Base-by-base conservation (phyloP, 2,888 invertebrate genomes). In the Opisthograptis luteolata region DNA sequence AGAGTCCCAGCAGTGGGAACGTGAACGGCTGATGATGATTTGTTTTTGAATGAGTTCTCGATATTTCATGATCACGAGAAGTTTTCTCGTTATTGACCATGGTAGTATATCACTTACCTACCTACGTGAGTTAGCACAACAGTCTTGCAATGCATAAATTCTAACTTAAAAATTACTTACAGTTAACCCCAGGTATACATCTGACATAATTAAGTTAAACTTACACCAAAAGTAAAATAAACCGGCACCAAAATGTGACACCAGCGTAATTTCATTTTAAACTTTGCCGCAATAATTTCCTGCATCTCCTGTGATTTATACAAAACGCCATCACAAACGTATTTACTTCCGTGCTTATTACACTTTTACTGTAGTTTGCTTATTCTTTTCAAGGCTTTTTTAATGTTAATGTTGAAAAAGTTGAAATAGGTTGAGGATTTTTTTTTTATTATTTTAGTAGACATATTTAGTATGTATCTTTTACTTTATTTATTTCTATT, bases 181-280 rank as follows among this genome's bases (percentile, higher is more conserved):
- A 42, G 34, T 41, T 43, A 32, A 13, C 14, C 27, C 35, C 36
- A 48, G 30, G 40, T 49, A 41, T 40, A 36, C 41, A 40, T 34
- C 15, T 17, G 39, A 42, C 45, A 37, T 59, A 53, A 62, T 51
- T 55, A 46, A 43, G 40, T 52, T 28, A 50, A 51, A 52, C 42
- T 55, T 39, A 25, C 37, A 66, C 68, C 68, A 65, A 68, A 74
- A 71, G 51, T 56, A 60, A 66, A 60, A 69, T 58, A 60, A 71
- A 65, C 55, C 64, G 51, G 45, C 39, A 54, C 67, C 62, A 69
- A 73, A 80, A 73, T 73, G 68, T 64, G 65, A 55, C 52, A 60
- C 51, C 64, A 36, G 31, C 57, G 64, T 76, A 79, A 79, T 76
- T 76, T 68, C 52, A 64, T 76, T 79, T 68, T 40, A 49, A 79